Evolutionary conservation across 2,113 vertebrate genomes (phyloP).

Genomic region (Rallus limicola): DNA sequence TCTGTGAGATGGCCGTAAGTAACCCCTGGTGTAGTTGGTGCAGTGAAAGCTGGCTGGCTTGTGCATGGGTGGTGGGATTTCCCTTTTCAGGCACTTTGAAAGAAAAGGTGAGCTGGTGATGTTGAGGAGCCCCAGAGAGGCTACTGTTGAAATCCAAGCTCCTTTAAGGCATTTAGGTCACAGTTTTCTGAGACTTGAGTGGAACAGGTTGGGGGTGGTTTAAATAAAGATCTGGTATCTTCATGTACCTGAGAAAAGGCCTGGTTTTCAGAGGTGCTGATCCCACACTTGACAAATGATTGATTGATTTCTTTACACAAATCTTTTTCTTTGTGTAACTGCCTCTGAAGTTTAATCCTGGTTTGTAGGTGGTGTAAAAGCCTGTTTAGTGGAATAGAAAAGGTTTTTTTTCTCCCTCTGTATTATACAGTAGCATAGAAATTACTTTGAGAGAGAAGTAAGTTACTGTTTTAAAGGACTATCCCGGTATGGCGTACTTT

Average conservation of each 20-base stretch:
- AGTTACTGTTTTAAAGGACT: neutral
- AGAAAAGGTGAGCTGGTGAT: neutral
- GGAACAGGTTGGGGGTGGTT: constrained; percentile 31
- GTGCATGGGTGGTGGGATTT: fast-evolving
- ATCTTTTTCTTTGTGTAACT: constrained; percentile 34
- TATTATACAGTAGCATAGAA: constrained; percentile 36
- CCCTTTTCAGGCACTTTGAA: neutral
- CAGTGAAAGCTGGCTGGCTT: neutral
- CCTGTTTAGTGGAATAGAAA: constrained; percentile 36
- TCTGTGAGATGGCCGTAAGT: neutral
- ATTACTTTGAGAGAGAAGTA: neutral
- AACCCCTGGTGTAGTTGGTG: neutral
- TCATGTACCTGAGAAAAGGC: constrained; percentile 44
- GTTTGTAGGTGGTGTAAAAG: constrained; percentile 64
- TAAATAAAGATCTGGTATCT: constrained; percentile 44
- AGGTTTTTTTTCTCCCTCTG: neutral
- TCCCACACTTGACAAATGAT: constrained; percentile 53
- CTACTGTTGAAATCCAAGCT: neutral
- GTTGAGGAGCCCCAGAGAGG: neutral
- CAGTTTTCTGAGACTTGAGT: neutral
- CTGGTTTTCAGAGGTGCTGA: constrained; percentile 65
- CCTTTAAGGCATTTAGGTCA: constrained; percentile 5
- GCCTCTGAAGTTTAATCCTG: constrained; percentile 46
- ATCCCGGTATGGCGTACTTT: neutral
- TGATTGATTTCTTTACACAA: constrained; percentile 59